phyloP scores from a whole-genome alignment of 2,113 vertebrate genomes.

The Oreochromis aureus region DNA sequence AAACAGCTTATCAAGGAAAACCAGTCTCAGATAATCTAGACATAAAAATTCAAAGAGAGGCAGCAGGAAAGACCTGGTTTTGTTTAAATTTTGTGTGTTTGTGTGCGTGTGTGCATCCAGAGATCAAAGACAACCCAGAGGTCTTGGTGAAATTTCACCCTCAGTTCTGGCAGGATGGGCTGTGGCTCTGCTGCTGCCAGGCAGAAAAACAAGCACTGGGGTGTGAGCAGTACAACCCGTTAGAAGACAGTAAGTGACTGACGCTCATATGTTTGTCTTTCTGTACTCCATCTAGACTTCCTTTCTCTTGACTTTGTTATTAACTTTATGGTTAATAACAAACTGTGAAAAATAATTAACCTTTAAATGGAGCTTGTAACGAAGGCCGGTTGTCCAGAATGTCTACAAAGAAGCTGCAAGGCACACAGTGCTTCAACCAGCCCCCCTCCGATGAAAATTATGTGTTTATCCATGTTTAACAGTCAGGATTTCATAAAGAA shows the following conservation, averaged over 20 bases:
- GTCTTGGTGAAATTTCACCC: slow-evolving; percentile 90
- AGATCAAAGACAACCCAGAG: slow-evolving; percentile 83
- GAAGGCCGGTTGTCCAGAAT: background rate
- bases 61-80: background rate
- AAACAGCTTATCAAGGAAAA: background rate
- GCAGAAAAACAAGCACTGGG: slow-evolving; percentile 87
- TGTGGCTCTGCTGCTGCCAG: slow-evolving; percentile 91
- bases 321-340: background rate
- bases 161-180: slow-evolving; percentile 89
- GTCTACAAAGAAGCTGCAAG: background rate
- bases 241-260: slow-evolving; percentile 80
- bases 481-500: background rate
- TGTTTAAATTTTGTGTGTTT: background rate
- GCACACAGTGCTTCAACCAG: background rate
- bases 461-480: accelerated
- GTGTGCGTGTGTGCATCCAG: slow-evolving; percentile 56
- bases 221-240: slow-evolving; percentile 89
- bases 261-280: background rate
- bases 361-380: background rate
- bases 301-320: background rate
- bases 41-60: background rate
- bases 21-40: background rate
- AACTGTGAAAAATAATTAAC: background rate
- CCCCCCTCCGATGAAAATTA: background rate
- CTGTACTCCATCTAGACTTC: background rate